phyloP scores from a whole-genome alignment of 2,888 invertebrate genomes.

The Augochlorella aurata region DNA sequence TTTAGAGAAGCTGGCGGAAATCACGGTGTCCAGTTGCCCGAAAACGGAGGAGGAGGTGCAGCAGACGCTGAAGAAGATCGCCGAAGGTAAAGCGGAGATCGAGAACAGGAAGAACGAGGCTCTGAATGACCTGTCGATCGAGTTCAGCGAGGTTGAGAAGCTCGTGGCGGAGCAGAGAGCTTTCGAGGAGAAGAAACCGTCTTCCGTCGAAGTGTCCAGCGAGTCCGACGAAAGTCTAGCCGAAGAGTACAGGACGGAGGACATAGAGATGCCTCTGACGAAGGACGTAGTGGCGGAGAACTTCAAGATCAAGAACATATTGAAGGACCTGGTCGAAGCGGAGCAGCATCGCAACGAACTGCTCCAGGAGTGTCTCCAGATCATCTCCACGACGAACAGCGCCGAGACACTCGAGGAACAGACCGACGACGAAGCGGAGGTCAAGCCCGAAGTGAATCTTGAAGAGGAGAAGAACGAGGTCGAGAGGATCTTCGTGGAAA shows the following conservation, averaged over 20 bases:
- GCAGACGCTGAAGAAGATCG: conserved; percentile 63
- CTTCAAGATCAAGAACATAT: conserved; percentile 40
- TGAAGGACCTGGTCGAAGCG: conserved; percentile 8
- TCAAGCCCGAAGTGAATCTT: background rate
- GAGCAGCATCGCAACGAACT: conserved; percentile 37
- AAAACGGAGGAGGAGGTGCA: conserved; percentile 55
- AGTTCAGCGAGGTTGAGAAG: conserved; percentile 54
- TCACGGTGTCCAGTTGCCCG: conserved; percentile 31
- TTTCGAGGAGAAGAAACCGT: conserved; percentile 14
- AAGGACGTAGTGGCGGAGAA: conserved; percentile 57
- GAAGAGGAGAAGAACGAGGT: background rate
- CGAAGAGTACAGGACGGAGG: background rate
- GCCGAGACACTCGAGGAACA: background rate
- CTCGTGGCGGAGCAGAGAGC: conserved; percentile 32
- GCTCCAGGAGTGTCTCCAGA: conserved; percentile 44
- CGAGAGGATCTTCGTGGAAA: conserved; percentile 6
- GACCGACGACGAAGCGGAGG: background rate
- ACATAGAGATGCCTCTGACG: conserved; percentile 60
- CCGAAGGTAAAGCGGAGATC: conserved; percentile 65
- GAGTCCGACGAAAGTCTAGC: conserved; percentile 37
- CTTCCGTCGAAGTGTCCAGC: background rate
- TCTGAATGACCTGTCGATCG: conserved; percentile 56
- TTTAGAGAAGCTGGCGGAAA: conserved; percentile 41
- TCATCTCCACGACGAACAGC: conserved; percentile 16
- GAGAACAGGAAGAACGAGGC: conserved; percentile 65